Percentiles rank a stretch among this genome's conserved stretches.
Evolutionary conservation across 2,888 invertebrate genomes (phyloP).

Genomic region (Beris chalybata): DNA sequence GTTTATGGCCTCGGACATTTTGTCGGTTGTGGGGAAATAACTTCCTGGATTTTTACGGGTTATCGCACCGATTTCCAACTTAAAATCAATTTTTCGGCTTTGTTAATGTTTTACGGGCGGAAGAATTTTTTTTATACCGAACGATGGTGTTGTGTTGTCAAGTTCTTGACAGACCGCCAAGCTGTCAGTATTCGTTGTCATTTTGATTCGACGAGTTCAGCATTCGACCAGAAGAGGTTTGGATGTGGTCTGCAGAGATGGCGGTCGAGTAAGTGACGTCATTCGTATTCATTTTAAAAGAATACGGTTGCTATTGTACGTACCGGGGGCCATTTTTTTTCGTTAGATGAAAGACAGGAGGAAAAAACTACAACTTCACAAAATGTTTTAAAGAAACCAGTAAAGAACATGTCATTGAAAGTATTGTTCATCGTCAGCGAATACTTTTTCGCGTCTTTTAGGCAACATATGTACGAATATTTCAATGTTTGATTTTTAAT

Average conservation of each 20-base stretch:
- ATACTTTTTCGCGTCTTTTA: too few species aligned
- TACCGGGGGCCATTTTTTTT: too few species aligned
- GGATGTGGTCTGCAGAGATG: neutral
- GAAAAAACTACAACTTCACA: too few species aligned
- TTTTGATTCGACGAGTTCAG: neutral
- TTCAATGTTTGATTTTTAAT: too few species aligned
- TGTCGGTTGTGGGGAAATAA: conserved; percentile 1
- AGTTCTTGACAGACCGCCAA: conserved; percentile 41
- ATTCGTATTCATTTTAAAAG: too few species aligned
- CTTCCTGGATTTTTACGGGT: neutral
- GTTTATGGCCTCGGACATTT: conserved; percentile 44
- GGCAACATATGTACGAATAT: too few species aligned
- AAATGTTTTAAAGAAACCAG: too few species aligned
- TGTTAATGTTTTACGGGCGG: conserved; percentile 8
- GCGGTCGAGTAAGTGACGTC: conserved; percentile 10
- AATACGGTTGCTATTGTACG: too few species aligned
- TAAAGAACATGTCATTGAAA: too few species aligned
- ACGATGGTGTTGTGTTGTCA: conserved; percentile 44
- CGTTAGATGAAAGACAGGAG: too few species aligned
- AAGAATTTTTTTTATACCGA: conserved; percentile 26
- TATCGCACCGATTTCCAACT: neutral
- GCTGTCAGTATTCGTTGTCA: conserved; percentile 14
- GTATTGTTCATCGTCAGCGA: too few species aligned
- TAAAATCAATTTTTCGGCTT: neutral
- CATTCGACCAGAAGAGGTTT: neutral